Evolutionary conservation across 1,140 invertebrate genomes (phyloP).

Genomic region (Drosophila malerkotliana): DNA sequence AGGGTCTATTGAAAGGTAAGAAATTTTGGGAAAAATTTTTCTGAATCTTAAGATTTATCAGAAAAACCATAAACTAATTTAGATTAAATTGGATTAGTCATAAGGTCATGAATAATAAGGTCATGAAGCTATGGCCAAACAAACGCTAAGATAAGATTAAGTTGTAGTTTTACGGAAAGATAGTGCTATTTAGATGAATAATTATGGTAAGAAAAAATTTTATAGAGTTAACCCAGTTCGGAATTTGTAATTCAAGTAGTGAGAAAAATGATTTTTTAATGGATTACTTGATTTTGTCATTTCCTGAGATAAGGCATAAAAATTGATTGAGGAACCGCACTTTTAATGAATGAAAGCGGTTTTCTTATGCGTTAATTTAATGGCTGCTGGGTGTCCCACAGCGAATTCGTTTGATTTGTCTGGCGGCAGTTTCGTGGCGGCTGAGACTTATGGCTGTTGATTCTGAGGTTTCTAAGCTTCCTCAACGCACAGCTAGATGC

Average conservation of each 20-base stretch:
- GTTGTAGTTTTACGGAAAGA: not conserved
- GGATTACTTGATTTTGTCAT: not conserved
- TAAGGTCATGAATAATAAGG: too few relatives aligned
- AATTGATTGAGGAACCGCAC: not conserved
- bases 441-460: not conserved
- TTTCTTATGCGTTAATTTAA: slow-evolving; percentile 33
- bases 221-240: not conserved
- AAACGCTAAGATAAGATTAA: not conserved
- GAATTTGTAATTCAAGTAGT: not conserved
- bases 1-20: not conserved
- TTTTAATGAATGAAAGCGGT: slow-evolving; percentile 38
- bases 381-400: slow-evolving; percentile 25
- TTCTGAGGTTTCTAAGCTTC: slow-evolving; percentile 23
- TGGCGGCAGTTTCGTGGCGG: slow-evolving; percentile 29
- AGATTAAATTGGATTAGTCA: too few relatives aligned
- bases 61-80: too few relatives aligned
- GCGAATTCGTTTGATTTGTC: slow-evolving; percentile 55
- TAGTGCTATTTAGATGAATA: not conserved
- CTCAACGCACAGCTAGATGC: slow-evolving; percentile 1
- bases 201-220: not conserved
- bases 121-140: too few relatives aligned
- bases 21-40: too few relatives aligned
- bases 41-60: too few relatives aligned
- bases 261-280: not conserved
- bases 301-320: not conserved